These are phyloP conservation scores for Cnemophilus loriae DNA, from an alignment of 2,113 vertebrate species.

Conservation along the genomic window DNA sequence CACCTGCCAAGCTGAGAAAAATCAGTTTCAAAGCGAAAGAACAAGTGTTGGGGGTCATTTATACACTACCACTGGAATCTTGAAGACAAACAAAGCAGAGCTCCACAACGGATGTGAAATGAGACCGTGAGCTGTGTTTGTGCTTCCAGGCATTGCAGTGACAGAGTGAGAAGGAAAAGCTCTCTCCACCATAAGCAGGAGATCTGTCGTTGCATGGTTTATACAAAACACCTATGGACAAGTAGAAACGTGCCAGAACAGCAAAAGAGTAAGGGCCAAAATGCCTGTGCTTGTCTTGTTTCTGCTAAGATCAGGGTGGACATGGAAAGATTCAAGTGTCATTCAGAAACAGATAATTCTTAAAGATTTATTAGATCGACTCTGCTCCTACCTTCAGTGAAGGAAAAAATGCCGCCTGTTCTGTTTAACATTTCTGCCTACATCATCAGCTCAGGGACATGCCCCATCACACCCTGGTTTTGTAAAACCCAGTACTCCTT, in stretches of 20 bases:
- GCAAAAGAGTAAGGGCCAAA: background rate
- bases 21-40: constrained; percentile 58
- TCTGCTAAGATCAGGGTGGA: background rate
- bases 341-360: background rate
- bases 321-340: background rate
- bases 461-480: background rate
- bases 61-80: background rate
- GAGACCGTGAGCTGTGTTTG: background rate
- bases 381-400: background rate
- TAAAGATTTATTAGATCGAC: background rate
- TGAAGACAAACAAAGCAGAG: constrained; percentile 53
- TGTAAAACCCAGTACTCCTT: background rate
- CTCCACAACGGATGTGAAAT: background rate
- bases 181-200: background rate
- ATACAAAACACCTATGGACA: background rate
- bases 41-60: constrained; percentile 56
- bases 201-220: background rate
- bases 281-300: background rate
- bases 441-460: background rate
- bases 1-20: constrained; percentile 65
- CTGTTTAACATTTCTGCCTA: background rate
- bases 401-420: background rate
- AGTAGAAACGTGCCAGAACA: background rate
- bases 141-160: constrained; percentile 12
- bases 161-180: background rate